Evolutionary conservation across 1,140 invertebrate species (phyloP).

Genomic region (Zaprionus inermis): DNA sequence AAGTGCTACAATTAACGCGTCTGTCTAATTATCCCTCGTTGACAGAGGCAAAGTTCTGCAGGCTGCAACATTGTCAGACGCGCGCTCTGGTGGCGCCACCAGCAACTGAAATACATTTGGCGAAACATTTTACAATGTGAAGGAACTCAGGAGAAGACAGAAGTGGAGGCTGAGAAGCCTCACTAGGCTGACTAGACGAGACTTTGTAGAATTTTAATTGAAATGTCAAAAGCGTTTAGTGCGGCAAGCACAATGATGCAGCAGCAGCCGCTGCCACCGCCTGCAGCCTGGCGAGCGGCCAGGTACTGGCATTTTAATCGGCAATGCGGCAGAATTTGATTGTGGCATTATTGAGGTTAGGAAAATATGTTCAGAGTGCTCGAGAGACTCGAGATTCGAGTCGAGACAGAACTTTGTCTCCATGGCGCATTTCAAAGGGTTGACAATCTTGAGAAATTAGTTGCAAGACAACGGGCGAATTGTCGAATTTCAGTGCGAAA

Average conservation of each 20-base stretch:
- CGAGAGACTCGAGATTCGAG: not conserved
- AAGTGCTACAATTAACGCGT: conserved; percentile 73
- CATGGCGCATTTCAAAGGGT: not conserved
- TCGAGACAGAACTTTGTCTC: not conserved
- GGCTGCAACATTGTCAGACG: conserved; percentile 15
- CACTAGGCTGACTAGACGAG: conserved; percentile 32
- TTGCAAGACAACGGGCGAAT: not conserved
- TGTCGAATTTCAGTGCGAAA: not conserved
- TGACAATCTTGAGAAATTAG: not conserved
- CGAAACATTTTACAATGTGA: conserved; percentile 70
- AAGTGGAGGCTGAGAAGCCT: conserved; percentile 3
- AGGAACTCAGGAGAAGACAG: conserved; percentile 22
- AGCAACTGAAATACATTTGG: conserved; percentile 59
- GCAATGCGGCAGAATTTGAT: conserved; percentile 68
- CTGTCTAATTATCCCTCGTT: conserved; percentile 67
- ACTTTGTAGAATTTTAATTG: conserved; percentile 80
- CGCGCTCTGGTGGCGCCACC: conserved; percentile 35
- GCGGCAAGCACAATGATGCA: conserved; percentile 64
- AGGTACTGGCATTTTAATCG: conserved; percentile 58
- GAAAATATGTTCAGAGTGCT: conserved; percentile 63
- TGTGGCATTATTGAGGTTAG: conserved; percentile 72
- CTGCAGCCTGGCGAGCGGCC: conserved; percentile 40
- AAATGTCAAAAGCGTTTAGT: conserved; percentile 82
- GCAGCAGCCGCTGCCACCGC: conserved; percentile 27
- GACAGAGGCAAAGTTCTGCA: conserved; percentile 39